Percentiles rank a stretch among this genome's conserved stretches.
Evolutionary conservation across 2,797 vertebrate genomes (phyloP).

Genomic region (Carcharodon carcharias): DNA sequence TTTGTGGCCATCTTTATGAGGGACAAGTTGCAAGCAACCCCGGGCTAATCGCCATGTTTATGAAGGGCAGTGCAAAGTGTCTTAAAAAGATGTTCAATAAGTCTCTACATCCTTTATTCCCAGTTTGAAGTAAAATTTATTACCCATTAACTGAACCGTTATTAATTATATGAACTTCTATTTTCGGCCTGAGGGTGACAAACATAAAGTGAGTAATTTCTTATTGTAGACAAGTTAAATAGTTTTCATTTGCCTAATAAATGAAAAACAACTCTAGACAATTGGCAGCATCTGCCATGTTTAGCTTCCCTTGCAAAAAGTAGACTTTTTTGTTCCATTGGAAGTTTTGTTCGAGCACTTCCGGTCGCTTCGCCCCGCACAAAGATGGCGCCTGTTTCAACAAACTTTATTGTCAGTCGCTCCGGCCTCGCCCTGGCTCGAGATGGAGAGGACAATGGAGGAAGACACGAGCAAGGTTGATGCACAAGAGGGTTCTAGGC

Average conservation of each 20-base stretch:
- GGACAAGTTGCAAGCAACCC: too few relatives aligned
- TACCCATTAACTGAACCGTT: background rate
- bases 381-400: background rate
- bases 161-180: background rate
- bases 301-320: background rate
- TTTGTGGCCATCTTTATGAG: too few relatives aligned
- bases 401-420: background rate
- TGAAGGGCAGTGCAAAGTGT: background rate
- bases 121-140: background rate
- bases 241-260: background rate
- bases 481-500: background rate
- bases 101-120: background rate
- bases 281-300: background rate
- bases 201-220: background rate
- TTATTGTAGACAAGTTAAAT: background rate
- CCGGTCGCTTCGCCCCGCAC: background rate
- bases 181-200: too few relatives aligned
- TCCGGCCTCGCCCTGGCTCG: too few relatives aligned
- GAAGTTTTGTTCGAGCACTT: background rate
- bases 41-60: background rate
- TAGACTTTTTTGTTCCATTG: background rate
- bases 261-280: background rate
- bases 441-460: background rate
- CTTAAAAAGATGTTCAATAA: background rate
- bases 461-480: background rate